Conservation (phyloP, 2,113 vertebrate genomes). For the Ondatra zibethicus region DNA sequence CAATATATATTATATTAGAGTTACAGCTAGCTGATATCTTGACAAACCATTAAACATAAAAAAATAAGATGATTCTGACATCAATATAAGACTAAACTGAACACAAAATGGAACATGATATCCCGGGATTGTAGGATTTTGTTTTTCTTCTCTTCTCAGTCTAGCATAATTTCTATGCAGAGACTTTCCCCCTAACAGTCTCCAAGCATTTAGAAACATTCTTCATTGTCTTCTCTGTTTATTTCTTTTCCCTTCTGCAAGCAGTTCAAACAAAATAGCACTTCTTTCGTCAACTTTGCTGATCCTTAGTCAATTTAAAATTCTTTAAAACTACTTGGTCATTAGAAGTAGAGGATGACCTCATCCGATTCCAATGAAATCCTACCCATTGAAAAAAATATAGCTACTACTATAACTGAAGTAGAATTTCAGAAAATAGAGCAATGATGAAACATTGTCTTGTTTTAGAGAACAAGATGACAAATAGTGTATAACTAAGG, state of each 20-base stretch:
- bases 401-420: background rate
- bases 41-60: constrained; percentile 14
- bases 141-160: background rate
- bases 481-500: background rate
- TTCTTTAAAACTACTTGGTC: constrained; percentile 14
- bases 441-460: background rate
- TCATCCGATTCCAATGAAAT: background rate
- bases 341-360: background rate
- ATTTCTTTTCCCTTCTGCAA: constrained; percentile 15
- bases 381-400: constrained; percentile 4
- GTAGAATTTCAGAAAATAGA: background rate
- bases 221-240: background rate
- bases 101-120: constrained; percentile 22
- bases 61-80: background rate
- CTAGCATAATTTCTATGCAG: background rate
- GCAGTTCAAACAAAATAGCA: background rate
- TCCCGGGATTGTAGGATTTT: background rate
- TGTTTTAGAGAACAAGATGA: constrained; percentile 9
- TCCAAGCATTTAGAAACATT: background rate
- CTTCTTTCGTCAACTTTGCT: constrained; percentile 7
- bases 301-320: constrained; percentile 26
- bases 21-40: background rate
- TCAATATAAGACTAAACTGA: constrained; percentile 27
- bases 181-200: background rate
- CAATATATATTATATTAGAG: background rate